Evolutionary conservation across 2,888 invertebrate genomes (phyloP), one percentile per base, ranked within the genome.

Genomic region (Drosophila testacea): DNA sequence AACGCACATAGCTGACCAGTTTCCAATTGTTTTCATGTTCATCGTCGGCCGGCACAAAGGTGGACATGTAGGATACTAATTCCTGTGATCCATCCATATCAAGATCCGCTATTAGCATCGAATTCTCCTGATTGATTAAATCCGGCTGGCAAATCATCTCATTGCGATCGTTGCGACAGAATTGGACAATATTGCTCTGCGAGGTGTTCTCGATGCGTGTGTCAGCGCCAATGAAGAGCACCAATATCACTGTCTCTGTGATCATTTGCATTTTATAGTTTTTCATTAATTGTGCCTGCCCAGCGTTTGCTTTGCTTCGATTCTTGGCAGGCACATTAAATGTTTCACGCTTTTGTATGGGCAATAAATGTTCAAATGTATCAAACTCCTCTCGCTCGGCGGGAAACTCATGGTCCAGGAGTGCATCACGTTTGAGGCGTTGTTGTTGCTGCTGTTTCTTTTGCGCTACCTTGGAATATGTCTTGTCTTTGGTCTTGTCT

Each of bases 41-140:
- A 32, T 90, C 91, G 4, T 88, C 82, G 22, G 90, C 84, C 22
- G 81, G 81, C 28, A 89, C 88, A 91, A 95, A 96, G 7, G 95
- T 95, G 72, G 95, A 95, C 79, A 94, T 94, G 89, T 96, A 97
- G 46, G 95, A 96, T 55, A 97, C 95, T 54, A 97, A 91, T 91
- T 97, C 96, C 90, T 95, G 95, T 0, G 95, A 95, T 28, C 95
- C 94, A 91, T 97, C 96, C 69, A 95, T 94, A 90, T 96, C 96
- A 39, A 97, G 92, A 91, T 97, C 96, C 1, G 95, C 95, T 54
- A 97, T 95, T 63, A 96, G 93, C 79, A 96, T 93, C 27, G 96
- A 96, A 77, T 95, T 94, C 77, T 95, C 95, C 84, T 96, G 96
- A 82, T 95, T 95, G 69, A 94, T 94, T 38, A 96, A 92, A 91